Evolutionary conservation across 2,888 invertebrate species (phyloP), one percentile per base, ranked within the genome.

Genomic region (Flexamia atlantica): DNA sequence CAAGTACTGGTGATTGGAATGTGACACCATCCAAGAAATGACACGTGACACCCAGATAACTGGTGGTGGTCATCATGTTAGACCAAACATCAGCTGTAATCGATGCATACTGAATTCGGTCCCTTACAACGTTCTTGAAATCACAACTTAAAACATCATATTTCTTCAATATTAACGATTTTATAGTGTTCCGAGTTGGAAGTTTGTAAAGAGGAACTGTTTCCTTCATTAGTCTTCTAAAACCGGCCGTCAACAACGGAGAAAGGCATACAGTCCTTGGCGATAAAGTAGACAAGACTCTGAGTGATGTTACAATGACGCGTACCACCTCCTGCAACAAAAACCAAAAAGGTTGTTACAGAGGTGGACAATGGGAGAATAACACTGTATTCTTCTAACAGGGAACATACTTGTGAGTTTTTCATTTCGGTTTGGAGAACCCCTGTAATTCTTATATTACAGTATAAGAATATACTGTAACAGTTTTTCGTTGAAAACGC

Each of bases 51-150:
- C 79, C 79, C 50, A 79, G 17, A 28, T 46, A 79, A 50, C 79
- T 79, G 2, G 46, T 79, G 17, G 79, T 46, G 46, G 50, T 79
- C 79, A 79, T 79, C 46, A 79, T 79, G 46, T 79, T 46, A 10
- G 79, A 79, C 79, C 79, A 79, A 20, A 42, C 46, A 46, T 79
- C 50, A 50, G 79, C 23, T 79, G 79, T 79, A 28, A 79, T 79
- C 30, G 79, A 12, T 28, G 28, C 20, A 46, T 79, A 30, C 20
- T 79, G 23, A n/a, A 46, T 17, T 9, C 28, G 7, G 28, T 79
- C 9, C 4, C 9, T 36, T 36, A 36, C 9, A 36, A 36, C 9
- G 36, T 9, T 9, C 36, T 9, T 36, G 36, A 36, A 36, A 36
- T 36, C 36, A 36, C 5, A 36, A 36, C 36, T 36, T 9, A 36